A percentile compares a stretch with the other conserved stretches of the same genome.
Evolutionary conservation across 2,888 invertebrate species (phyloP).

Genomic region (Erpobdella octoculata): DNA sequence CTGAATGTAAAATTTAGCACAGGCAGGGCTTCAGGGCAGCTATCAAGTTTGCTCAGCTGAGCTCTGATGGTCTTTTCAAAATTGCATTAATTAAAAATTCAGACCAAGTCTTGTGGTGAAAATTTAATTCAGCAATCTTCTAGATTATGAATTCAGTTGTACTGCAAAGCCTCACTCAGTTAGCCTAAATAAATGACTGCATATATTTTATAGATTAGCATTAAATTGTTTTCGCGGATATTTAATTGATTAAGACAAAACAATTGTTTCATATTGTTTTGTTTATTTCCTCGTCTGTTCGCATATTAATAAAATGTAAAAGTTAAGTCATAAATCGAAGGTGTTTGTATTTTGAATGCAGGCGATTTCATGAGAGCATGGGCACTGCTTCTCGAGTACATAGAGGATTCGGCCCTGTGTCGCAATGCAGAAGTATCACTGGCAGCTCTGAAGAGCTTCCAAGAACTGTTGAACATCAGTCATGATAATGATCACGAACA

Average conservation of each 20-base stretch:
- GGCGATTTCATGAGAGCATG: slow-evolving; percentile 89
- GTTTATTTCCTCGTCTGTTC: background rate
- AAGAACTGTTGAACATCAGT: slow-evolving; percentile 69
- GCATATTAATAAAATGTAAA: background rate
- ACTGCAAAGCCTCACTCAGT: too few species aligned
- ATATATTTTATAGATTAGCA: too few species aligned
- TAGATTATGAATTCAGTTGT: too few species aligned
- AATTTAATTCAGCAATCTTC: too few species aligned
- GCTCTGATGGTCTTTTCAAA: too few species aligned
- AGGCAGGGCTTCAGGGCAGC: too few species aligned
- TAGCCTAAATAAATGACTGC: too few species aligned
- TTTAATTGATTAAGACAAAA: background rate
- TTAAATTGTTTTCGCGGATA: too few species aligned
- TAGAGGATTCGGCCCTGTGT: slow-evolving; percentile 65
- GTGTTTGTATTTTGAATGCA: slow-evolving; percentile 35
- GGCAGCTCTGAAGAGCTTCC: slow-evolving; percentile 89
- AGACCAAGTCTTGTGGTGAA: too few species aligned
- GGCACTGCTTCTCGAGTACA: slow-evolving; percentile 83
- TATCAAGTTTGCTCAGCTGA: too few species aligned
- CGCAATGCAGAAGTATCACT: slow-evolving; percentile 85
- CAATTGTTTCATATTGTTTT: background rate
- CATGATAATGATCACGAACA: slow-evolving; percentile 38
- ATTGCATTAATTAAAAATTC: too few species aligned
- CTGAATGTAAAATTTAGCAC: too few species aligned
- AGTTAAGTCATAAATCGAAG: background rate